phyloP scores from a whole-genome alignment of 2,888 invertebrate species.

The Chymomyza fuscimana region DNA sequence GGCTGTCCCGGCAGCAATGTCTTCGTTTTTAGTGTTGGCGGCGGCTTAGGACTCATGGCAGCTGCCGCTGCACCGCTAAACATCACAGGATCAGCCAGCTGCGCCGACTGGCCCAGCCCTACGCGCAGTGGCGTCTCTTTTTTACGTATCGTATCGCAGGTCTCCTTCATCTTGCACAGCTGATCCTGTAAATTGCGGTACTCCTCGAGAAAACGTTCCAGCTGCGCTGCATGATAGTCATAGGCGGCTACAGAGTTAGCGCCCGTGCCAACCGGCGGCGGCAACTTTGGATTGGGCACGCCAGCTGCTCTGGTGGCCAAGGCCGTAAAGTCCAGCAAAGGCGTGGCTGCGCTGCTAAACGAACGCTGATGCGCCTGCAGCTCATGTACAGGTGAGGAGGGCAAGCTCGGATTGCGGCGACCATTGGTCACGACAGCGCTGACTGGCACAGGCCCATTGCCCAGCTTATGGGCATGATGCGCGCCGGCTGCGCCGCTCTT shows the following conservation, averaged over 20 bases:
- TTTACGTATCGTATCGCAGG: conserved; percentile 85
- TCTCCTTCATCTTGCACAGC: conserved; percentile 89
- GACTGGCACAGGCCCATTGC: conserved; percentile 7
- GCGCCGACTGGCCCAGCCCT: conserved; percentile 73
- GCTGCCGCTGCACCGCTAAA: conserved; percentile 75
- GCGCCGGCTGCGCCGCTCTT: conserved; percentile 50
- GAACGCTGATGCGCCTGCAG: conserved; percentile 75
- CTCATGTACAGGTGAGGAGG: conserved; percentile 84
- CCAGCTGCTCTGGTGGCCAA: conserved; percentile 71
- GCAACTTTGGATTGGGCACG: conserved; percentile 33
- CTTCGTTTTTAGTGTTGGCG: conserved; percentile 83
- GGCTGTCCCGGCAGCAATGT: conserved; percentile 79
- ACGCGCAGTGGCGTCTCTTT: conserved; percentile 78
- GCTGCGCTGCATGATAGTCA: conserved; percentile 89
- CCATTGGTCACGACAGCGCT: conserved; percentile 9
- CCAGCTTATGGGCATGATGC: conserved; percentile 30
- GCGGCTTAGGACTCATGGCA: conserved; percentile 79
- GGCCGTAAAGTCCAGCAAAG: conserved; percentile 75
- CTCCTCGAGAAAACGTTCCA: conserved; percentile 89
- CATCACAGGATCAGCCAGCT: conserved; percentile 80
- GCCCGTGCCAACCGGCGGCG: conserved; percentile 35
- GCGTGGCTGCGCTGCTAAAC: conserved; percentile 78
- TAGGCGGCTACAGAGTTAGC: conserved; percentile 83
- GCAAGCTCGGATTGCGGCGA: conserved; percentile 83
- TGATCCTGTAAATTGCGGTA: conserved; percentile 89